These are phyloP conservation scores for Drosophila mercatorum DNA, from an alignment of 2,888 invertebrate genomes.

Conservation along the genomic window DNA sequence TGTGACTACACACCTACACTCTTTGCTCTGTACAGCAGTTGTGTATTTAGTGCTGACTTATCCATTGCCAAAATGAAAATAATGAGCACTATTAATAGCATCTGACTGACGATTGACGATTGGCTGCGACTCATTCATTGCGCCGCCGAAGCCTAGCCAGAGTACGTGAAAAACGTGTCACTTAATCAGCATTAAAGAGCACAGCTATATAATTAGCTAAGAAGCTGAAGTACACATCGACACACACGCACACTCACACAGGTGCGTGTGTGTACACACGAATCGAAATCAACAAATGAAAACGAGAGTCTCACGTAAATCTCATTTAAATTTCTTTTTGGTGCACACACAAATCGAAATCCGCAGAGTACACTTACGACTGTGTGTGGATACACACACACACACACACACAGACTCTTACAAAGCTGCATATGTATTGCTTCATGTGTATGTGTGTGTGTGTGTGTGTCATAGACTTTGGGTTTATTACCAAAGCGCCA, in stretches of 20 bases:
- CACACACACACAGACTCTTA: no score
- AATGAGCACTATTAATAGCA: constrained; percentile 69
- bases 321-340: constrained; percentile 73
- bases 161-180: constrained; percentile 27
- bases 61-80: constrained; percentile 63
- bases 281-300: constrained; percentile 31
- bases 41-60: constrained; percentile 40
- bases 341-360: constrained; percentile 54
- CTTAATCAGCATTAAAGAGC: constrained; percentile 50
- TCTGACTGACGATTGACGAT: constrained; percentile 37
- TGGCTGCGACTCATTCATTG: constrained; percentile 44
- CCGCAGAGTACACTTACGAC: neutral
- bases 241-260: neutral
- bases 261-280: neutral
- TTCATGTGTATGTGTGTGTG: constrained; percentile 13
- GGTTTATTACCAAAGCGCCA: constrained; percentile 16
- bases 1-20: neutral
- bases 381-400: no score
- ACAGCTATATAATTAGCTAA: constrained; percentile 42
- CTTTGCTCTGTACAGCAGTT: constrained; percentile 1
- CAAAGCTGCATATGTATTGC: neutral
- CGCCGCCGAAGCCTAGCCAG: neutral
- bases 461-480: constrained; percentile 15
- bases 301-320: constrained; percentile 39
- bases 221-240: neutral